phyloP scores from a whole-genome alignment of 2,797 vertebrate genomes.

The Steatocranus sp. region DNA sequence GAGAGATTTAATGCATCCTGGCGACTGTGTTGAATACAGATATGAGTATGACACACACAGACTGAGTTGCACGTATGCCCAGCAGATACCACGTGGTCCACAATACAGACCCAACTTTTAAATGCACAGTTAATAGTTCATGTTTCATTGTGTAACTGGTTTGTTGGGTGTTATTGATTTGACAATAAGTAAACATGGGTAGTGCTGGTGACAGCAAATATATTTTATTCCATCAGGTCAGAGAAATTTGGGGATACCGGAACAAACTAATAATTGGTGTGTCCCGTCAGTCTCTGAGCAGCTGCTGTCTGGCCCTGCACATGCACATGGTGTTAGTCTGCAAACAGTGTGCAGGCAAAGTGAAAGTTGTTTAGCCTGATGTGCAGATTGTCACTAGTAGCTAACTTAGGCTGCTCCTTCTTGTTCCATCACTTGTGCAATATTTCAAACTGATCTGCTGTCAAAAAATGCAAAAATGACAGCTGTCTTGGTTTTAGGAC shows the following conservation, averaged over 20 bases:
- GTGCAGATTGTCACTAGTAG: neutral
- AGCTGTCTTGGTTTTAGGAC: neutral
- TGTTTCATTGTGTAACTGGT: neutral
- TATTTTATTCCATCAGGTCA: neutral
- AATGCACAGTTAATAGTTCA: neutral
- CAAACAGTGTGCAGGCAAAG: neutral
- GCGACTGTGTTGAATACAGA: constrained; percentile 47
- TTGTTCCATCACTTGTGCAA: neutral
- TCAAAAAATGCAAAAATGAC: neutral
- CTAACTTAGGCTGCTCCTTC: neutral
- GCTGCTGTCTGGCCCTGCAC: neutral
- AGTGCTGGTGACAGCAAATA: neutral
- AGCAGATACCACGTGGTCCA: constrained; percentile 23
- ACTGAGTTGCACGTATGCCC: neutral
- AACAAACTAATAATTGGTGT: neutral
- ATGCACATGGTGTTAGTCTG: neutral
- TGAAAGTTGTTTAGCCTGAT: neutral
- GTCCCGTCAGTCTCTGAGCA: neutral
- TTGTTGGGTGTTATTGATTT: neutral
- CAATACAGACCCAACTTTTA: neutral
- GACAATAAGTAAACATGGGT: neutral
- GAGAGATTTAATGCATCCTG: constrained; percentile 32
- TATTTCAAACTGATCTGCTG: neutral
- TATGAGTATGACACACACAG: neutral
- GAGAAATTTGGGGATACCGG: neutral